Evolutionary conservation across 2,113 vertebrate genomes (phyloP).

Genomic region (Polypterus senegalus): DNA sequence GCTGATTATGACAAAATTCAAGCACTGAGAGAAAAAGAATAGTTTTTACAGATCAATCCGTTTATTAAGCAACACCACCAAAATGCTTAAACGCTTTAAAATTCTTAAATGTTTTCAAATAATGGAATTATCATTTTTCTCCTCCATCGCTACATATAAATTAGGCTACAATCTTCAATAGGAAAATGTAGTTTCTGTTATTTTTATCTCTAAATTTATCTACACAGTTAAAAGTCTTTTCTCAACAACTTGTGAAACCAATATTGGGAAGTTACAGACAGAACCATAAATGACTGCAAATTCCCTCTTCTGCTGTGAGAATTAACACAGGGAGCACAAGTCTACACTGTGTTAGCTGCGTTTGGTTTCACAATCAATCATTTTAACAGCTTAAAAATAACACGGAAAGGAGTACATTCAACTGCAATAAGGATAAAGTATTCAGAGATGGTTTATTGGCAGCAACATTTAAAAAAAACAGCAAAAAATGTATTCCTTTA

Average conservation of each 20-base stretch:
- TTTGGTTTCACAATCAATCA: slow-evolving; percentile 16
- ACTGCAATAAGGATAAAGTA: background rate
- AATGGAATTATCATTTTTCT: no score
- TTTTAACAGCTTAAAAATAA: slow-evolving; percentile 20
- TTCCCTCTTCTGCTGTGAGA: slow-evolving; percentile 34
- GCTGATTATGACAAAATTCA: no score
- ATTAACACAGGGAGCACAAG: slow-evolving; percentile 32
- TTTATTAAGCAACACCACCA: no score
- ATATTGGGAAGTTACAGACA: background rate
- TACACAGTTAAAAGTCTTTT: background rate
- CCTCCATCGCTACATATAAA: no score
- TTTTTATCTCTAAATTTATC: background rate
- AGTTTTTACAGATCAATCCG: no score
- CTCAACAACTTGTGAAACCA: background rate
- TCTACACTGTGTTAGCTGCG: slow-evolving; percentile 6
- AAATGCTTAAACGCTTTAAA: no score
- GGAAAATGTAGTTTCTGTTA: background rate
- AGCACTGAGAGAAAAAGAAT: no score
- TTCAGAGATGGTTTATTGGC: slow-evolving; percentile 7
- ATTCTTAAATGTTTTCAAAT: no score
- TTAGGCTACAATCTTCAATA: no score
- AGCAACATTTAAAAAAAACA: background rate
- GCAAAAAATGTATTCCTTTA: background rate
- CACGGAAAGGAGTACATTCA: no score
- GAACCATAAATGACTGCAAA: slow-evolving; percentile 22